A percentile compares a stretch with the other conserved stretches of the same genome.
phyloP scores from a whole-genome alignment of 2,797 vertebrate genomes.

The Petrocephalus sullivani region DNA sequence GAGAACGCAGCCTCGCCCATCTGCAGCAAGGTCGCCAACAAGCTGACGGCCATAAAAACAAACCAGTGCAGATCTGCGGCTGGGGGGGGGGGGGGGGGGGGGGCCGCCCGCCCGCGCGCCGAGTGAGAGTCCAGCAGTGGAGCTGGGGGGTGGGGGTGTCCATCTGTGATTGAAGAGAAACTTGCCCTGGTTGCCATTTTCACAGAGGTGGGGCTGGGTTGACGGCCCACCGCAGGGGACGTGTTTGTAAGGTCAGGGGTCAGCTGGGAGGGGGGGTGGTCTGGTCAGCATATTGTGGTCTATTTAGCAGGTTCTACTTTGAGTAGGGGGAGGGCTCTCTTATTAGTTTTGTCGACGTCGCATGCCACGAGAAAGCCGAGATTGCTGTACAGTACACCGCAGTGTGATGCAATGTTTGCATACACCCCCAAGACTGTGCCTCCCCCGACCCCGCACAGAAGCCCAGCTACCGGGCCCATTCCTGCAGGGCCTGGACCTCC shows the following conservation, averaged over 20 bases:
- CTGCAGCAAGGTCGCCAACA: not conserved
- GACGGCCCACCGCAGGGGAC: conserved; percentile 42
- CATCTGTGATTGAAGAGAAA: not conserved
- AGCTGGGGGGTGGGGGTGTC: not conserved
- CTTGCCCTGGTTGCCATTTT: not conserved
- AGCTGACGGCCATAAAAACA: too few relatives aligned
- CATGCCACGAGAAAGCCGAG: not conserved
- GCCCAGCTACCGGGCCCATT: too few relatives aligned
- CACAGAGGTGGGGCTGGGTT: conserved; percentile 33
- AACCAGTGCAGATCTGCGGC: too few relatives aligned
- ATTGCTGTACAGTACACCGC: not conserved
- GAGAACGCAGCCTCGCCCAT: not conserved
- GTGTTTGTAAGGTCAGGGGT: conserved; percentile 46
- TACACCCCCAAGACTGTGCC: not conserved
- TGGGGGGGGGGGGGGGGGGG: not conserved
- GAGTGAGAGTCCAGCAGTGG: not conserved
- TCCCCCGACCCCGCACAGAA: too few relatives aligned
- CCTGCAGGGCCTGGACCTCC: not conserved
- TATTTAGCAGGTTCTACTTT: not conserved
- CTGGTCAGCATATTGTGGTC: not conserved
- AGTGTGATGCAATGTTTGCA: not conserved
- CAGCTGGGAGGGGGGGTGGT: conserved; percentile 22
- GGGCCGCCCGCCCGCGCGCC: too few relatives aligned
- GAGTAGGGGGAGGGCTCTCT: not conserved
- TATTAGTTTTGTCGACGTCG: not conserved